Evolutionary conservation across 2,888 invertebrate genomes (phyloP).

Genomic region (Eristalis pertinax): DNA sequence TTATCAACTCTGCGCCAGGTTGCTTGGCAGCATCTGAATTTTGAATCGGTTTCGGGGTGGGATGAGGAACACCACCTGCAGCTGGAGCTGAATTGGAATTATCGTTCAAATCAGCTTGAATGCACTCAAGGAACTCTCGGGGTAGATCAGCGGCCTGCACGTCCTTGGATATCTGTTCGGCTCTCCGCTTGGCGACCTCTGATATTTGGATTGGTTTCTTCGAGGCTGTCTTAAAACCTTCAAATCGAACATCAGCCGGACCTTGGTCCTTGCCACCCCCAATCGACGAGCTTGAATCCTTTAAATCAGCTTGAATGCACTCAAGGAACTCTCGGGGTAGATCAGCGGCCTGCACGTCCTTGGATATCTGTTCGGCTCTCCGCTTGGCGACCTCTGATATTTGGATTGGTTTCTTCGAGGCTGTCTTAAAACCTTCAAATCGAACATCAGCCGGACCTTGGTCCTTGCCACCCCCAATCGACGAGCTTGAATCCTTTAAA

Average conservation of each 20-base stretch:
- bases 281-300: not conserved
- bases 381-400: slow-evolving; percentile 21
- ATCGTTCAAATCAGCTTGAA: slow-evolving; percentile 1
- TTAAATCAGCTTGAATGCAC: not conserved
- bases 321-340: not conserved
- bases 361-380: not conserved
- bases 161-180: not conserved
- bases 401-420: slow-evolving; percentile 65
- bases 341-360: not conserved
- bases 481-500: not conserved
- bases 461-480: not conserved
- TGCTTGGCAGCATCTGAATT: slow-evolving; percentile 71
- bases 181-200: not conserved
- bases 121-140: not conserved
- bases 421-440: slow-evolving; percentile 68
- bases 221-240: slow-evolving; percentile 70
- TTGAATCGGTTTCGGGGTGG: slow-evolving; percentile 49
- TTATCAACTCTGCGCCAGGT: slow-evolving; percentile 46
- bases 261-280: no score
- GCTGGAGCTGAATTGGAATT: not conserved
- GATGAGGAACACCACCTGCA: not conserved
- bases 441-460: not conserved
- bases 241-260: not conserved
- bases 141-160: not conserved
- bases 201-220: slow-evolving; percentile 66